phyloP scores from a whole-genome alignment of 92 coral and sea anemone species.

The Actinostola sp. region DNA sequence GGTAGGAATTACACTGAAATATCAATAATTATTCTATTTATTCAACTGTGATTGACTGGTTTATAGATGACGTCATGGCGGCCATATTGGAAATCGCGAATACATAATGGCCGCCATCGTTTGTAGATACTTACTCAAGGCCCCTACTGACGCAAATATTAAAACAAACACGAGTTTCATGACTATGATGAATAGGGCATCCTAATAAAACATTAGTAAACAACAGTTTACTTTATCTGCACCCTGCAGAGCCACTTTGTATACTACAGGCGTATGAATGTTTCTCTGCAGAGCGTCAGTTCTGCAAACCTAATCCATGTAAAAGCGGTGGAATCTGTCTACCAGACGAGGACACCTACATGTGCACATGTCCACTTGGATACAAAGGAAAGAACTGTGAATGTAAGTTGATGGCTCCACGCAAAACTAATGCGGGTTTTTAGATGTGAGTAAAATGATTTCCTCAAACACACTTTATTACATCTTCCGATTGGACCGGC shows the following conservation, averaged over 20 bases:
- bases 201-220: too few species aligned
- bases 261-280: too few species aligned
- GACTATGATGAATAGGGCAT: too few species aligned
- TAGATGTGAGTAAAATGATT: not conserved
- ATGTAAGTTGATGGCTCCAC: slow-evolving; percentile 46
- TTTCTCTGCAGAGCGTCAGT: slow-evolving; percentile 81
- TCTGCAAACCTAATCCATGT: slow-evolving; percentile 94
- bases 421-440: not conserved
- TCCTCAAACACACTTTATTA: not conserved
- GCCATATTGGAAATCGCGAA: too few species aligned
- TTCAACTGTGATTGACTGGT: not conserved
- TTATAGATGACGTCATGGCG: not conserved
- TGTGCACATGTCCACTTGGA: slow-evolving; percentile 78
- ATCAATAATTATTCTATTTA: too few species aligned
- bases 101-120: too few species aligned
- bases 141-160: too few species aligned
- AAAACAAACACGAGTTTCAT: too few species aligned
- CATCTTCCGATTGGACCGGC: too few species aligned
- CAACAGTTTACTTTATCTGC: too few species aligned
- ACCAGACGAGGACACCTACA: slow-evolving; percentile 69
- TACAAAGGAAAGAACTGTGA: slow-evolving; percentile 88
- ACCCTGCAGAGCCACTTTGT: too few species aligned
- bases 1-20: not conserved
- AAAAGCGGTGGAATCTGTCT: slow-evolving; percentile 79
- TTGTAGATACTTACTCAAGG: too few species aligned